Evolutionary conservation across 2,113 vertebrate genomes (phyloP).

Genomic region (Catharus fuscescens): DNA sequence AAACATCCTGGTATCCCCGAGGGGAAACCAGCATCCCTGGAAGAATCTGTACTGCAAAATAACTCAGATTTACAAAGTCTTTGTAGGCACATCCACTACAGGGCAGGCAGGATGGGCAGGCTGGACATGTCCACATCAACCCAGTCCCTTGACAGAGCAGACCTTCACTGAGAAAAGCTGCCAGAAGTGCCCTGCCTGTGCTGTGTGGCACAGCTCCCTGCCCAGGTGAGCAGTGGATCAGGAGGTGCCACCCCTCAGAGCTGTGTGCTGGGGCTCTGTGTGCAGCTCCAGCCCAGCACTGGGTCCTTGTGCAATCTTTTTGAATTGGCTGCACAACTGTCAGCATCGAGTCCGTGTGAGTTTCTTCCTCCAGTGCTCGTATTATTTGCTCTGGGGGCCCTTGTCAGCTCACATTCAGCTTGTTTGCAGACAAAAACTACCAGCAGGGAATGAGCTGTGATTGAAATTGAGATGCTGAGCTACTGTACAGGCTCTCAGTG

Average conservation of each 20-base stretch:
- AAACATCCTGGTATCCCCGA: neutral
- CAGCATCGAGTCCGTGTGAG: neutral
- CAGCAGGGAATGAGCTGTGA: conserved; percentile 33
- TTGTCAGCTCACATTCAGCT: conserved; percentile 36
- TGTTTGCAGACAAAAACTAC: conserved; percentile 58
- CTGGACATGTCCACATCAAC: neutral
- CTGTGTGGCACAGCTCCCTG: neutral
- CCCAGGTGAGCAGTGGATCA: neutral
- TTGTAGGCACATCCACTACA: neutral
- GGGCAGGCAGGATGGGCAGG: neutral
- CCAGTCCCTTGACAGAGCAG: neutral
- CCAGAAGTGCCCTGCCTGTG: neutral
- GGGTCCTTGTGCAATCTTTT: neutral
- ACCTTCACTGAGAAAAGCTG: neutral
- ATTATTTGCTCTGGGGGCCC: conserved; percentile 39
- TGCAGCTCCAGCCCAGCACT: neutral
- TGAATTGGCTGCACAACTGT: neutral
- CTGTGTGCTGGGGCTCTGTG: neutral
- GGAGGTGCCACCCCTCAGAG: neutral
- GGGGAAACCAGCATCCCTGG: neutral
- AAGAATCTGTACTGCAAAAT: neutral
- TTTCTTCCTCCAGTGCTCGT: neutral
- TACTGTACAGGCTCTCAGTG: conserved; percentile 11
- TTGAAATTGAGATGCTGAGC: conserved; percentile 56
- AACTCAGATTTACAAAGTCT: neutral